Evolutionary conservation across 2,113 vertebrate species (phyloP).

Genomic region (Vulpes ferrilata): DNA sequence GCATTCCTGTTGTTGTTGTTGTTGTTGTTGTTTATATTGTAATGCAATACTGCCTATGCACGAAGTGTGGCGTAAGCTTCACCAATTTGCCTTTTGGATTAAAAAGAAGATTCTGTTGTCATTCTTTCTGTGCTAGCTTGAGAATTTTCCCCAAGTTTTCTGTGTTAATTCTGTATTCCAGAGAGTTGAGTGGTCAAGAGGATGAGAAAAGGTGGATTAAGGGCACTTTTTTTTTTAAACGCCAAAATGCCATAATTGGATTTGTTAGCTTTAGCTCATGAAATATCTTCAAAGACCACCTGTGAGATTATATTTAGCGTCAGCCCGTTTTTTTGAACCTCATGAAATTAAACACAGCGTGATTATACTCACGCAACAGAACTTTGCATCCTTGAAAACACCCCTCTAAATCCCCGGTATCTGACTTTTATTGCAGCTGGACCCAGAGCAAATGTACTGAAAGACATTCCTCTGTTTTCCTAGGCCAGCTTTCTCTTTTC

Average conservation of each 20-base stretch:
- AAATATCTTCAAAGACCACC: constrained; percentile 32
- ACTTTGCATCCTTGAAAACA: constrained; percentile 38
- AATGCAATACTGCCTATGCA: not conserved
- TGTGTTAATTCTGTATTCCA: not conserved
- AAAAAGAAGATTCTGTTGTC: not conserved
- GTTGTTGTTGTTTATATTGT: not conserved
- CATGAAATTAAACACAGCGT: constrained; percentile 19
- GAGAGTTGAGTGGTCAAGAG: constrained; percentile 1
- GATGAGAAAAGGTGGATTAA: constrained; percentile 50
- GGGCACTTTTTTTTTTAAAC: not conserved
- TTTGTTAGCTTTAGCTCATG: constrained; percentile 39
- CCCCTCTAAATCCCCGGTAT: not conserved
- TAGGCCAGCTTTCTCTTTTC: not conserved
- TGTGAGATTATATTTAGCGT: not conserved
- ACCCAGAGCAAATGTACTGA: not conserved
- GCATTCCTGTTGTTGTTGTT: not conserved
- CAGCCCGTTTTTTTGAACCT: constrained; percentile 44
- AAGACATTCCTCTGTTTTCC: not conserved
- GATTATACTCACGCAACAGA: constrained; percentile 5
- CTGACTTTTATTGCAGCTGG: constrained; percentile 9
- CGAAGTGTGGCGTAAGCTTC: not conserved
- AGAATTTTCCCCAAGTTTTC: not conserved
- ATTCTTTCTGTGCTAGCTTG: not conserved
- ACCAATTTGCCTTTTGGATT: constrained; percentile 13
- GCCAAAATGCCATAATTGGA: constrained; percentile 45